Conservation (phyloP, 2,797 vertebrate genomes). For the Sebastes trivittatus region DNA sequence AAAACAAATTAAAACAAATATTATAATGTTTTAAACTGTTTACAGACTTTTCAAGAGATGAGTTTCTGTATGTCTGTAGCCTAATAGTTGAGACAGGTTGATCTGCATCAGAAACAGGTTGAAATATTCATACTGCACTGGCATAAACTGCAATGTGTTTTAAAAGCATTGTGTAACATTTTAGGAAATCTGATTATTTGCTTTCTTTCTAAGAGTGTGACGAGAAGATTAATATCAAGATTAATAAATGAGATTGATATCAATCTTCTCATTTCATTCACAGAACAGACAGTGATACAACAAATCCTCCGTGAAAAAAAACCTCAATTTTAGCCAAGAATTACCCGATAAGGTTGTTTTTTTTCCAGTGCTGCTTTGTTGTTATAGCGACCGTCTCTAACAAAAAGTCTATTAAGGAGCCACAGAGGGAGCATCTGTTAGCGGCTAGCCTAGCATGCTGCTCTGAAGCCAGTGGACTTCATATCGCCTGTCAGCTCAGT, state of each 20-base stretch:
- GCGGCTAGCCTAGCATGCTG: slow-evolving; percentile 51
- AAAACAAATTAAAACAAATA: not conserved
- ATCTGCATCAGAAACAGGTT: not conserved
- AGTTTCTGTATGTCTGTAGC: not conserved
- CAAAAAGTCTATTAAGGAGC: slow-evolving; percentile 43
- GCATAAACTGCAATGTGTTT: not conserved
- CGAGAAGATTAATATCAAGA: not conserved
- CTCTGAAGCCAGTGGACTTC: slow-evolving; percentile 42
- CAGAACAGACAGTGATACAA: not conserved
- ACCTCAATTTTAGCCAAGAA: not conserved
- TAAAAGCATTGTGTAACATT: not conserved
- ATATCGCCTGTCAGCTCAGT: slow-evolving; percentile 58
- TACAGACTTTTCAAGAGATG: not conserved
- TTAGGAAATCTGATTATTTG: not conserved
- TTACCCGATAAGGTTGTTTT: not conserved
- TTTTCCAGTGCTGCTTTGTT: slow-evolving; percentile 6
- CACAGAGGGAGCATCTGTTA: slow-evolving; percentile 40
- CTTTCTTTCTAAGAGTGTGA: not conserved
- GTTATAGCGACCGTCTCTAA: slow-evolving; percentile 13
- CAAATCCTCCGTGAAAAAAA: not conserved
- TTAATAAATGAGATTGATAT: not conserved
- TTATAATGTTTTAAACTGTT: not conserved
- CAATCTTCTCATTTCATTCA: not conserved
- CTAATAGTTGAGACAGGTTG: not conserved
- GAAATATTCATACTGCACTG: not conserved